phyloP scores from a whole-genome alignment of 2,797 vertebrate genomes.

The Dendrocincla fuliginosa region DNA sequence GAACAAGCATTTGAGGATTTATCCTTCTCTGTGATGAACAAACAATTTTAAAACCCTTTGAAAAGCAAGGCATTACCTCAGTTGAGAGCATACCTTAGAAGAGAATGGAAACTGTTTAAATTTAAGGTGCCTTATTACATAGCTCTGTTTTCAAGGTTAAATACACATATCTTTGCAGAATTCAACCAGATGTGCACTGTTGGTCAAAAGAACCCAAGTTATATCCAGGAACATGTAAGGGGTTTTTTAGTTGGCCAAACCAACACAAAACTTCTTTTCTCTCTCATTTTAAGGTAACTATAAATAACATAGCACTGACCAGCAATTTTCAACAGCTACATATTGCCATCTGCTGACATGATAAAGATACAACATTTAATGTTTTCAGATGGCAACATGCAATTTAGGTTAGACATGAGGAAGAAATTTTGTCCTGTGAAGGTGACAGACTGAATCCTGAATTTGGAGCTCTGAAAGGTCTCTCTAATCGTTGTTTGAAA shows the following conservation, averaged over 20 bases:
- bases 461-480: background rate
- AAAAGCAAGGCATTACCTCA: background rate
- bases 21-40: background rate
- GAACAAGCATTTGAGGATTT: background rate
- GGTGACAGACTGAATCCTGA: background rate
- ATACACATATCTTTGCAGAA: background rate
- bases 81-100: background rate
- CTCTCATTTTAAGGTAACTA: background rate
- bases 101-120: background rate
- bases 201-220: background rate
- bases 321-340: background rate
- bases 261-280: background rate
- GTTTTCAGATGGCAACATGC: background rate
- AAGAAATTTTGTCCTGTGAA: background rate
- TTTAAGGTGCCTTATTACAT: background rate
- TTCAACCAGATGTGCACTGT: background rate
- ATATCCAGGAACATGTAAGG: background rate
- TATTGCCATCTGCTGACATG: constrained; percentile 49
- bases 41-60: background rate
- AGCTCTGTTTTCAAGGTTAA: background rate
- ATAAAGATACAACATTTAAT: background rate
- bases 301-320: background rate
- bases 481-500: background rate
- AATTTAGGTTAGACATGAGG: background rate
- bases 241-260: background rate